These are phyloP conservation scores for Fissipunctia ypsillon DNA, from an alignment of 2,888 invertebrate species.

Conservation along the genomic window DNA sequence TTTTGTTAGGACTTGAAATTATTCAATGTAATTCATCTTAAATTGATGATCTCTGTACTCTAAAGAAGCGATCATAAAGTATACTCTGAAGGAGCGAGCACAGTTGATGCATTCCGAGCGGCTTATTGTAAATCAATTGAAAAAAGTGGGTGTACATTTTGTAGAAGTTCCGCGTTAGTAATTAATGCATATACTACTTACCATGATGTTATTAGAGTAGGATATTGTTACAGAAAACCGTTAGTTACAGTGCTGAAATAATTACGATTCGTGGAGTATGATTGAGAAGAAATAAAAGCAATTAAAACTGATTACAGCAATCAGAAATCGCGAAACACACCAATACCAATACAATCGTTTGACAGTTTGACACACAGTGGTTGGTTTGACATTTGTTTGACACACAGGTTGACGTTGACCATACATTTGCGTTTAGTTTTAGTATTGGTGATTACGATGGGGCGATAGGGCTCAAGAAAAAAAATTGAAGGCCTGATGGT, in stretches of 20 bases:
- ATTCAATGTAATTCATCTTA: background rate
- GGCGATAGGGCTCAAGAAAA: too few relatives aligned
- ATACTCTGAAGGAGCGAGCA: background rate
- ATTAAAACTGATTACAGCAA: constrained; percentile 44
- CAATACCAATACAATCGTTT: constrained; percentile 6
- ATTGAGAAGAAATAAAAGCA: constrained; percentile 29
- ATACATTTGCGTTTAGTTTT: constrained; percentile 31
- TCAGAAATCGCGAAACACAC: constrained; percentile 9
- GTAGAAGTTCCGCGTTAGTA: constrained; percentile 39
- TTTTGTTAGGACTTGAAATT: background rate
- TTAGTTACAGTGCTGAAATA: constrained; percentile 24
- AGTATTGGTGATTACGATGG: background rate
- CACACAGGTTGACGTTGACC: background rate
- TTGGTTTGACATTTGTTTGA: constrained; percentile 6
- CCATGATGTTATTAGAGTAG: constrained; percentile 57
- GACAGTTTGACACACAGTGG: background rate
- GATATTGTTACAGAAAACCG: constrained; percentile 40
- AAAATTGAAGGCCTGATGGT: background rate
- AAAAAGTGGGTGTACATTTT: constrained; percentile 60
- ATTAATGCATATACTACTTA: constrained; percentile 39
- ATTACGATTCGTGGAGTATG: constrained; percentile 38
- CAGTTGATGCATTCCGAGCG: background rate
- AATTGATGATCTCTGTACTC: background rate
- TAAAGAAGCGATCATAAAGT: background rate
- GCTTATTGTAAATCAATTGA: constrained; percentile 12